Percentiles rank a stretch among this genome's conserved stretches.
Evolutionary conservation across 2,797 vertebrate genomes (phyloP).

Genomic region (Sebastes oblongus): DNA sequence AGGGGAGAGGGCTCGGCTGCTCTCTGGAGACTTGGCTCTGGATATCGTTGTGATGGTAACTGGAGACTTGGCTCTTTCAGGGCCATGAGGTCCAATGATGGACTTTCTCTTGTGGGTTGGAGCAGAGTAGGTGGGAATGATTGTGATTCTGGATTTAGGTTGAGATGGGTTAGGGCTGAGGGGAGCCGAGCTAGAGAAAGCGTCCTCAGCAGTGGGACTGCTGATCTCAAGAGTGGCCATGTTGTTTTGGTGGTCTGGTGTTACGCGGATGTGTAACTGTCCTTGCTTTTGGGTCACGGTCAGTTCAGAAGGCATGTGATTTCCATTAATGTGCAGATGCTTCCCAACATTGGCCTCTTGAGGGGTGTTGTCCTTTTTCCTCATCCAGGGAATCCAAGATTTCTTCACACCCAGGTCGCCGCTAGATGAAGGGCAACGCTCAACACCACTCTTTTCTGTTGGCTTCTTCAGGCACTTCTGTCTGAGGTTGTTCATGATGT

Average conservation of each 20-base stretch:
- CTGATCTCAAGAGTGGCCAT: slow-evolving; percentile 93
- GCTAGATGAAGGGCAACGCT: slow-evolving; percentile 89
- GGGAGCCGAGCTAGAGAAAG: slow-evolving; percentile 88
- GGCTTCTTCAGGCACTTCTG: slow-evolving; percentile 92
- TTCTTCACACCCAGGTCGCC: slow-evolving; percentile 90
- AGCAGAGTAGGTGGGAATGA: slow-evolving; percentile 90
- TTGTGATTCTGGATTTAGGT: slow-evolving; percentile 94
- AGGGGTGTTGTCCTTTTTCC: slow-evolving; percentile 86
- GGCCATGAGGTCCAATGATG: slow-evolving; percentile 74
- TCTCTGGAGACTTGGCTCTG: slow-evolving; percentile 90
- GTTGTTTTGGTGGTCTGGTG: slow-evolving; percentile 93
- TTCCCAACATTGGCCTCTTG: slow-evolving; percentile 82
- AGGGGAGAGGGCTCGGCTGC: slow-evolving; percentile 71
- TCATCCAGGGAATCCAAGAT: slow-evolving; percentile 99
- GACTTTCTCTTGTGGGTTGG: slow-evolving; percentile 84
- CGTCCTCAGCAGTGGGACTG: slow-evolving; percentile 87
- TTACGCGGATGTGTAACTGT: slow-evolving; percentile 94
- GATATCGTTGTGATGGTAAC: slow-evolving; percentile 94
- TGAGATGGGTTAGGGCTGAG: slow-evolving; percentile 90
- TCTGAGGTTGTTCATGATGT: slow-evolving; percentile 95
- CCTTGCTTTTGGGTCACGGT: slow-evolving; percentile 91
- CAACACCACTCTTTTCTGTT: slow-evolving; percentile 83
- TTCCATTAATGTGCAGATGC: slow-evolving; percentile 77
- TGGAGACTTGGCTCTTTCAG: slow-evolving; percentile 92
- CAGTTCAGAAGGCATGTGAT: slow-evolving; percentile 81